Evolutionary conservation across 2,797 vertebrate genomes (phyloP), one percentile per base, ranked within the genome.

Genomic region (Falco berigora): DNA sequence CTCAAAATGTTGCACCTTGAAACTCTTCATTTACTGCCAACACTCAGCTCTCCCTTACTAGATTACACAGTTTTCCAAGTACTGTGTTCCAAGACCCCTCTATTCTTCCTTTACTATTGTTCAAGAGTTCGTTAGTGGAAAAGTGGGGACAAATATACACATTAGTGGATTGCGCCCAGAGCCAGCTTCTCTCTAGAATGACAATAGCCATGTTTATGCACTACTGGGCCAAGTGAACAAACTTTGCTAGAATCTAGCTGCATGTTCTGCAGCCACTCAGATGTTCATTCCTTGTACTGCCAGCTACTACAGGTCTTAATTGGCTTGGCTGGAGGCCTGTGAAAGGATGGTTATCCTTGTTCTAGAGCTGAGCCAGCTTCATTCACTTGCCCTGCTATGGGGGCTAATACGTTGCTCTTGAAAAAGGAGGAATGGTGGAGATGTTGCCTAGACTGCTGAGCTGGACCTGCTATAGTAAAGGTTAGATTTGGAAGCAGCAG

Each of bases 261-360:
- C 4, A 2, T 46, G 56, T 77, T 77, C 28, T 66, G 38, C 59
- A 85, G 30, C 44, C n/a, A 20, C 73, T 49, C 6, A 13, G 15
- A 15, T 21, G 19, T 71, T 91, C 0, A 0, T 81, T 32, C n/a
- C 62, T 92, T 0, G 0, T 14, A 2, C 32, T 59, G 9, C 19
- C 3, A 7, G 38, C 27, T 61, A n/a, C 52, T 71, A 3, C 10
- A 9, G 46, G 50, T 40, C 32, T 78, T 44, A 7, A 18, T 1
- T 56, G 46, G 28, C 28, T 77, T 20, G 81, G 28, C 56, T 78
- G 49, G 52, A 78, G 24, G 32, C 21, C 38, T 0, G 0, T 50
- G 56, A 44, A 74, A 50, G 3, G 4, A 14, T 40, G 21, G 14
- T 34, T 47, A 17, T 72, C 62, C 30, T n/a, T 53, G 13, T 47